Evolutionary conservation across 2,888 invertebrate species (phyloP).

Genomic region (Spodoptera littoralis): DNA sequence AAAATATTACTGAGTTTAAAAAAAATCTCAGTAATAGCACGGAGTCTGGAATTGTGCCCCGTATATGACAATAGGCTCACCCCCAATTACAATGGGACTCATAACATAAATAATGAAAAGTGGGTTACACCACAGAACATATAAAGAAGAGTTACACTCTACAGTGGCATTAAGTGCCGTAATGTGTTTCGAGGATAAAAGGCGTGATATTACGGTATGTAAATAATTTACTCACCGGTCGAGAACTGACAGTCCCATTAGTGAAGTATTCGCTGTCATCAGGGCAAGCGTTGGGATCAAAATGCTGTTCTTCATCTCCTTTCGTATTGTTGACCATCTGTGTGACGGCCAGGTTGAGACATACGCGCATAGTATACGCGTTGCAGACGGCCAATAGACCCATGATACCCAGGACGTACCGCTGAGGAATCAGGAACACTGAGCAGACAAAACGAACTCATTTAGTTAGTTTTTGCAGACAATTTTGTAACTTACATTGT

Average conservation of each 20-base stretch:
- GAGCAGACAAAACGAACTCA: constrained; percentile 70
- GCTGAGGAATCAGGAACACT: constrained; percentile 91
- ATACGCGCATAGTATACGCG: constrained; percentile 93
- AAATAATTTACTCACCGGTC: constrained; percentile 69
- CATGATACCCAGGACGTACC: constrained; percentile 92
- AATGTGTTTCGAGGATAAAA: no score
- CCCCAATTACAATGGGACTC: no score
- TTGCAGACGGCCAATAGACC: constrained; percentile 93
- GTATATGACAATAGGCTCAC: no score
- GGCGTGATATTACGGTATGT: no score
- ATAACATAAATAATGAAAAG: no score
- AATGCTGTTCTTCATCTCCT: constrained; percentile 69
- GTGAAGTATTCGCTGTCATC: constrained; percentile 74
- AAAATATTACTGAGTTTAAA: no score
- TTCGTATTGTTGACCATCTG: constrained; percentile 89
- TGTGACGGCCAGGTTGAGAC: constrained; percentile 92
- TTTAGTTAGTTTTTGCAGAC: constrained; percentile 55
- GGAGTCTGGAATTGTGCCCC: no score
- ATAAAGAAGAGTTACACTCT: no score
- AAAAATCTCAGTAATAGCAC: no score
- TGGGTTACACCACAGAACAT: no score
- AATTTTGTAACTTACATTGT: no score
- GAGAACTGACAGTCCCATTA: constrained; percentile 76
- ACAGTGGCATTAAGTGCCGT: no score
- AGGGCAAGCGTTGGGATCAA: constrained; percentile 80